Percentiles rank a stretch among this genome's conserved stretches.
These are phyloP conservation scores for Hesperophylax magnus DNA, from an alignment of 1,140 invertebrate genomes.

Conservation along the genomic window DNA sequence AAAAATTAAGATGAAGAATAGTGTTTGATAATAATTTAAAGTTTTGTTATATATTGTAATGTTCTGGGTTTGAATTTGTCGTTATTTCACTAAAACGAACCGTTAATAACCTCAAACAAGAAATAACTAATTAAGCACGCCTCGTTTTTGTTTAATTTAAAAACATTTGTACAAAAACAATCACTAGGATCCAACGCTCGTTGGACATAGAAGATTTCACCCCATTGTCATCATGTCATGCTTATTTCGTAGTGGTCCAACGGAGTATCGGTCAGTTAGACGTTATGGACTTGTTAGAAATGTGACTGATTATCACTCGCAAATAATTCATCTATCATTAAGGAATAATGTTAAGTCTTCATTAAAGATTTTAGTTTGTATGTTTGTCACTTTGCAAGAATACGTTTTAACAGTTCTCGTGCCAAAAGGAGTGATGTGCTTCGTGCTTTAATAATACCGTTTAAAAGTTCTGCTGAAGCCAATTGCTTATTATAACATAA, in stretches of 20 bases:
- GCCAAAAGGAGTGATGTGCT: neutral
- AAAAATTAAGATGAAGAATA: too few species aligned
- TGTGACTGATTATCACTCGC: conserved; percentile 30
- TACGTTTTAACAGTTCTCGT: conserved; percentile 2
- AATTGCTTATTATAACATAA: neutral
- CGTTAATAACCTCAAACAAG: too few species aligned
- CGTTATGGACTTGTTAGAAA: conserved; percentile 8
- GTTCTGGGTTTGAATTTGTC: too few species aligned
- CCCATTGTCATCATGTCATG: neutral
- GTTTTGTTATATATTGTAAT: too few species aligned
- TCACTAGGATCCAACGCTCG: neutral
- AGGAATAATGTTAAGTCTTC: conserved; percentile 17
- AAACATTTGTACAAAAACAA: conserved; percentile 28
- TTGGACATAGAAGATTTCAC: conserved; percentile 9
- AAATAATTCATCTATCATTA: conserved; percentile 17
- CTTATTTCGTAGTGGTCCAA: neutral
- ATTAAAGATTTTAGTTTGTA: conserved; percentile 27
- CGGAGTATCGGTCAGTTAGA: neutral
- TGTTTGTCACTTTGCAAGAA: conserved; percentile 3
- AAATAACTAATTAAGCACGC: too few species aligned
- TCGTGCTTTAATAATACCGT: neutral
- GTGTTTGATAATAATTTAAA: too few species aligned
- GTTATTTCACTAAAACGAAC: too few species aligned
- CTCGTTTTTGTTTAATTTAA: neutral
- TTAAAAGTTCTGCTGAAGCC: neutral